Evolutionary conservation across 2,888 invertebrate species (phyloP), one percentile per base, ranked within the genome.

Genomic region (Hydrotaea cyrtoneurina): DNA sequence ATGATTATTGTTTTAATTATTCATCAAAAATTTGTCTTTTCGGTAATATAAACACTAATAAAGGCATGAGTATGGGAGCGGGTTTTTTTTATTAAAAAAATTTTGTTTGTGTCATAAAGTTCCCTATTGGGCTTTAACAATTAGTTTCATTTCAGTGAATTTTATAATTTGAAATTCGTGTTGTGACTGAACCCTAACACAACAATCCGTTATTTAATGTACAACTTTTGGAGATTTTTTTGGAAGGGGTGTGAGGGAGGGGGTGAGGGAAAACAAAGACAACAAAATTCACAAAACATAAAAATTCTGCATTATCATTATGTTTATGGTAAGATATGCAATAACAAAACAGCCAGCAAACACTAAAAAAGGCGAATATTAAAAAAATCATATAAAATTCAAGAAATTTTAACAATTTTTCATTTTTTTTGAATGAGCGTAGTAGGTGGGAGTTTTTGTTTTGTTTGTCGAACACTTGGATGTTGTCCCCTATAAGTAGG

Each of bases 81-180:
- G 3, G 31, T 39, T 80, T 55, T 43, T 11, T n/a, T 39, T 59
- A n/a, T n/a, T n/a, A n/a, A n/a, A n/a, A n/a, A n/a, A n/a, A n/a
- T n/a, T 31, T 7, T 73, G 31, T 75, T 53, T 26, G 43, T 39
- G 75, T 55, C 55, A 62, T 31, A 72, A 46, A 64, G 55, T 11
- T 66, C 75, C 39, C 36, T 57, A 43, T 75, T 46, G 69, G 21
- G 46, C 69, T 46, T 71, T 53, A 69, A 69, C 77, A 82, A 85
- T 85, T 82, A 71, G 85, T 85, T 80, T 69, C 85, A 82, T 71
- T 80, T 77, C 82, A 85, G 79, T 85, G 73, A 62, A 74, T 85
- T 85, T 80, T 57, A 71, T 77, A 64, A 64, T 74, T 77, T 57
- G 64, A 75, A 82, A 46, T 84, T 82, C 69, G 13, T 26, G 36